Percentiles rank a stretch among this genome's conserved stretches.
phyloP scores from a whole-genome alignment of 2,113 vertebrate species.

The Tursiops truncatus region DNA sequence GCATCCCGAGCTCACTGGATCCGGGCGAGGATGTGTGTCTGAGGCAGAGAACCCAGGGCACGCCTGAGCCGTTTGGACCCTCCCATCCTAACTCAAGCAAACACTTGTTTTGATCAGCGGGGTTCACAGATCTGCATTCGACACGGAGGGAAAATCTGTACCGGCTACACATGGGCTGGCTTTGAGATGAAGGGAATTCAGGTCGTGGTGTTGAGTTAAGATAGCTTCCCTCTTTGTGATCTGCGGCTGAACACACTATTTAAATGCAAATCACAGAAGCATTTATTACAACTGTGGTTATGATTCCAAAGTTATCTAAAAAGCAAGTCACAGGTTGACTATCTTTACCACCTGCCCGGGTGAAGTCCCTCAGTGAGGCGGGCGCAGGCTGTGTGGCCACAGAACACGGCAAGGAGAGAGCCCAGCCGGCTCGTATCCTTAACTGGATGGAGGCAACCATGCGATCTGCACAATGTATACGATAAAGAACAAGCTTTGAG shows the following conservation, averaged over 20 bases:
- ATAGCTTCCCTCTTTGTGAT: conserved; percentile 65
- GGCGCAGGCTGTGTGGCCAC: fast-evolving
- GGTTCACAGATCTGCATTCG: background rate
- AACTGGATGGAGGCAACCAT: too few relatives aligned
- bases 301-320: conserved; percentile 65
- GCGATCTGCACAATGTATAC: background rate
- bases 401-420: background rate
- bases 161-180: background rate
- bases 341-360: background rate
- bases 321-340: conserved; percentile 15
- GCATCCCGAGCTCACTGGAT: fast-evolving
- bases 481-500: background rate
- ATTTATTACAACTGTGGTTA: conserved; percentile 62
- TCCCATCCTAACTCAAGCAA: background rate
- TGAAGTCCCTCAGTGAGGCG: background rate
- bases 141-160: background rate
- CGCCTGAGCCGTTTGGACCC: fast-evolving
- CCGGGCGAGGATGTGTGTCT: fast-evolving
- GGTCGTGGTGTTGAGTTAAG: conserved; percentile 66
- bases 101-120: background rate
- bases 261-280: conserved; percentile 77
- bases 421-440: fast-evolving
- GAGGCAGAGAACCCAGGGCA: background rate
- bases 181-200: conserved; percentile 37
- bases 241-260: conserved; percentile 73